Base-by-base conservation (phyloP, 2,113 vertebrate genomes). In the Trogon surrucura region DNA sequence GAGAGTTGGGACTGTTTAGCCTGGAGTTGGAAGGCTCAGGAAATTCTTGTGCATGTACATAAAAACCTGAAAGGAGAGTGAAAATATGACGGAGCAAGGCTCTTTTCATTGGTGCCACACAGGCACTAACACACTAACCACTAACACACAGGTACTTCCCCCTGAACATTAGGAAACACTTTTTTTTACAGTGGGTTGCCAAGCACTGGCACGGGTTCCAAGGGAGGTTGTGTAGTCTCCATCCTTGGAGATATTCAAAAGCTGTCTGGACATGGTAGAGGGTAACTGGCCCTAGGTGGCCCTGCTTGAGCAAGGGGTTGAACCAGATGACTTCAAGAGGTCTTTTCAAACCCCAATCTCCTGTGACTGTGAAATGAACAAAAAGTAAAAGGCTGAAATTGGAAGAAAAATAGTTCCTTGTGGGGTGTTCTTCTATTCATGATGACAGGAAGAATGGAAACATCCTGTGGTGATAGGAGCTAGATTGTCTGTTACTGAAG, bases 191-290 rank as follows among this genome's bases (percentile, higher is more conserved):
- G 61, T 27, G 53, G 14, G 11, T 45, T 51, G 66, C 25, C 3
- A 2, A 67, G 26, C 16, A 80, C 41, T 21, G 25, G 13, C 25
- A 58, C 18, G 50, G 34, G 25, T 44, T 57, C 13, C 56, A 14
- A 29, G 25, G 27, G 26, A 57, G 20, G 19, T 19, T 75, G 23
- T 41, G 23, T 27, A 65, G 17, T 41, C 22, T 57, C n/a, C 30
- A 27, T 22, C 22, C 10, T 14, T 58, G 34, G 29, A 85, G 16
- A 47, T 27, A 48, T 18, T 50, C 29, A 61, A 51, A 83, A 34
- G 45, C 18, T 0, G 0, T 53, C 23, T 44, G 29, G 36, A 21
- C 10, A 13, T 2, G 3, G 48, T 36, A 16, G 32, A 47, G 27
- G 18, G 41, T 29, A 75, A 58, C 30, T 23, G 23, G 16, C 14